phyloP scores from a whole-genome alignment of 2,888 invertebrate species.

The Scotopteryx bipunctaria region DNA sequence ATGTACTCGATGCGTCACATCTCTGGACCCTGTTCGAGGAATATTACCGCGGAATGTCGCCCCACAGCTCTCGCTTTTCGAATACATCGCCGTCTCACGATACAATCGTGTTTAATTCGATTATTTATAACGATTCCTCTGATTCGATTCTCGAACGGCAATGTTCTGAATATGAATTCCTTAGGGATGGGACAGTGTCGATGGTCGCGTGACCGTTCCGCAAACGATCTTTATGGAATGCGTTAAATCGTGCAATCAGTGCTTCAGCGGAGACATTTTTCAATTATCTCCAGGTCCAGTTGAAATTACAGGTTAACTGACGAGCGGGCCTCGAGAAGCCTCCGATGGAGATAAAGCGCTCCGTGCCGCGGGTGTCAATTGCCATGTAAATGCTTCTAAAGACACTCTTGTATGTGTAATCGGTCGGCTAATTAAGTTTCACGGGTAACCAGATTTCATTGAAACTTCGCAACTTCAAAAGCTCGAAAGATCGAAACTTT shows the following conservation, averaged over 20 bases:
- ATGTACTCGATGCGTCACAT: constrained; percentile 44
- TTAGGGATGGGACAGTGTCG: constrained; percentile 17
- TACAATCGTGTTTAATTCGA: constrained; percentile 40
- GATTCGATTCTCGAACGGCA: constrained; percentile 39
- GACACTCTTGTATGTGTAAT: constrained; percentile 48
- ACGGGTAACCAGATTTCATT: constrained; percentile 45
- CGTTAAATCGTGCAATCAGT: constrained; percentile 37
- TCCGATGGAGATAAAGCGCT: constrained; percentile 34
- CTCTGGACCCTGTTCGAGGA: constrained; percentile 60
- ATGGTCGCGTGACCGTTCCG: constrained; percentile 17
- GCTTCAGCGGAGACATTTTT: constrained; percentile 45
- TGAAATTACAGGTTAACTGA: constrained; percentile 54
- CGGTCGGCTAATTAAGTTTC: constrained; percentile 51
- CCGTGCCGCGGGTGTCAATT: constrained; percentile 63
- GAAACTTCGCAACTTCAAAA: constrained; percentile 26
- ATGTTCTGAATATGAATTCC: constrained; percentile 22
- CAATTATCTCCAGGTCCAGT: constrained; percentile 53
- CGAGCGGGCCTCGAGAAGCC: constrained; percentile 22
- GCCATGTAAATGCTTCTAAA: constrained; percentile 56
- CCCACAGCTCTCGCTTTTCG: constrained; percentile 73
- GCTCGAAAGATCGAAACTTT: constrained; percentile 29
- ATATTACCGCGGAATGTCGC: constrained; percentile 76
- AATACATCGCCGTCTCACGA: constrained; percentile 34
- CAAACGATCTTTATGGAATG: constrained; percentile 31
- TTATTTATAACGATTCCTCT: constrained; percentile 42